Percentiles rank a stretch among this genome's conserved stretches.
phyloP scores from a whole-genome alignment of 2,113 vertebrate species.

The Mandrillus leucophaeus region DNA sequence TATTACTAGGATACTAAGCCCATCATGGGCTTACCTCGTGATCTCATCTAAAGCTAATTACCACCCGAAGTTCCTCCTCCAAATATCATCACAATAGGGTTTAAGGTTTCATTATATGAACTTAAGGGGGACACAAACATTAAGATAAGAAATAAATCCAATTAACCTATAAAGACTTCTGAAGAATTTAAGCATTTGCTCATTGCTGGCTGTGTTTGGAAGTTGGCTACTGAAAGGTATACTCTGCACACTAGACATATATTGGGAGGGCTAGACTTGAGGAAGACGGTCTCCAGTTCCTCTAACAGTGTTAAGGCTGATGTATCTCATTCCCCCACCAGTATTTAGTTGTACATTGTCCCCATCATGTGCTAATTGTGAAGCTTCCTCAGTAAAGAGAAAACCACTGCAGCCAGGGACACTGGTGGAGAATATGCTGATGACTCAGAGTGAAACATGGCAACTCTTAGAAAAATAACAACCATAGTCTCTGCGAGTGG shows the following conservation, averaged over 20 bases:
- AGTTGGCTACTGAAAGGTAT: background rate
- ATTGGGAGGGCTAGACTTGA: background rate
- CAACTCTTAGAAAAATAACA: background rate
- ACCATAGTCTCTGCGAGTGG: background rate
- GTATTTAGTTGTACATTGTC: too few species aligned
- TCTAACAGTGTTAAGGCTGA: background rate
- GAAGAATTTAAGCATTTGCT: background rate
- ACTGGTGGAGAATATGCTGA: background rate
- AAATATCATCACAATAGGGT: too few species aligned
- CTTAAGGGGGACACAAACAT: background rate
- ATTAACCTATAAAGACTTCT: background rate
- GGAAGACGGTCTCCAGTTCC: too few species aligned
- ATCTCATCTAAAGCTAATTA: background rate
- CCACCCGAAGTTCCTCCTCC: background rate
- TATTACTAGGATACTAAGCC: background rate
- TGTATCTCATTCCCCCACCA: background rate
- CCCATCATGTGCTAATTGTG: background rate
- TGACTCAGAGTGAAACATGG: background rate
- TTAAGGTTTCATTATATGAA: background rate
- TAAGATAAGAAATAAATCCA: background rate
- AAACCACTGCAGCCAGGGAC: background rate
- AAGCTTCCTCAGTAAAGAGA: background rate
- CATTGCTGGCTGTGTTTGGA: background rate
- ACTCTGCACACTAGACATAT: background rate
- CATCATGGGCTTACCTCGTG: background rate